Percentiles rank a stretch among this genome's conserved stretches.
Conservation (phyloP, 1,140 invertebrate genomes). For the Tetranychus urticae region DNA sequence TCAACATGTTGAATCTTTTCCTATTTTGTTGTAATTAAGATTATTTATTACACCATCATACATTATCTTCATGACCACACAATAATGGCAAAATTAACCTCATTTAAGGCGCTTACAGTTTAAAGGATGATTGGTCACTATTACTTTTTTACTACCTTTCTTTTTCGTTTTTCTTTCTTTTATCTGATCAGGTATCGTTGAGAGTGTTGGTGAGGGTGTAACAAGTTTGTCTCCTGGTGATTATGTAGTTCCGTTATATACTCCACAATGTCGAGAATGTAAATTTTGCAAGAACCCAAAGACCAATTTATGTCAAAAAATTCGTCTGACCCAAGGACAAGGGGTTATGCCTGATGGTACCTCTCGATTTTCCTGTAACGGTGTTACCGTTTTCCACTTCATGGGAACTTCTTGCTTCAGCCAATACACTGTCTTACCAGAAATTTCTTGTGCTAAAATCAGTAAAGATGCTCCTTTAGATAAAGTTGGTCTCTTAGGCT, state of each 20-base stretch:
- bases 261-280: conserved; percentile 86
- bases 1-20: too few species aligned
- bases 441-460: conserved; percentile 65
- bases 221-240: conserved; percentile 66
- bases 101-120: background rate
- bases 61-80: too few species aligned
- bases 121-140: background rate
- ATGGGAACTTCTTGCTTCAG: conserved; percentile 96
- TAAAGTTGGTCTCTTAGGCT: conserved; percentile 80
- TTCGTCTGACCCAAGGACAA: conserved; percentile 26
- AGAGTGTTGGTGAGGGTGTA: conserved; percentile 82
- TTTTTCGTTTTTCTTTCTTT: background rate
- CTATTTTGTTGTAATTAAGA: too few species aligned
- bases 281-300: conserved; percentile 87
- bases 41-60: too few species aligned
- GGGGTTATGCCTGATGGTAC: conserved; percentile 89
- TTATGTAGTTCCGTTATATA: conserved; percentile 84
- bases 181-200: conserved; percentile 46
- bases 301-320: conserved; percentile 89
- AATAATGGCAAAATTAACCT: too few species aligned
- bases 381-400: conserved; percentile 60
- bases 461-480: conserved; percentile 49
- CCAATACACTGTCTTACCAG: conserved; percentile 90
- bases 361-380: conserved; percentile 63
- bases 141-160: background rate